These are phyloP conservation scores for Listronotus oregonensis DNA, from an alignment of 1,140 invertebrate genomes.

Conservation along the genomic window DNA sequence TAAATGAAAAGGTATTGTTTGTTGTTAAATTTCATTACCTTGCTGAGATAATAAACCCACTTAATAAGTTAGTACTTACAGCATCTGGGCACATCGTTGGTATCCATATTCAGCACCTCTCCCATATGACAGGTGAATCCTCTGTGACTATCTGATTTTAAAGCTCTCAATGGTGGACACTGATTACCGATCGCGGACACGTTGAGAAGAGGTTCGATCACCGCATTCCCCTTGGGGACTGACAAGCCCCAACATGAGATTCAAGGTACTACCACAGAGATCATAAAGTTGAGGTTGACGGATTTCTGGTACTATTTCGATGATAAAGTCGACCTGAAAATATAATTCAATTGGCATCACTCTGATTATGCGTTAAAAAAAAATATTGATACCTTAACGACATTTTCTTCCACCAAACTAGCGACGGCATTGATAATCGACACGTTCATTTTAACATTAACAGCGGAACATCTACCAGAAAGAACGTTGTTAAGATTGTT, in stretches of 20 bases:
- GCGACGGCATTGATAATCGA: slow-evolving; percentile 83
- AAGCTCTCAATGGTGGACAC: slow-evolving; percentile 86
- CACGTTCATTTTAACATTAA: slow-evolving; percentile 94
- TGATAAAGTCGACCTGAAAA: slow-evolving; percentile 69
- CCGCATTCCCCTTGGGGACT: slow-evolving; percentile 87
- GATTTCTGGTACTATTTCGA: slow-evolving; percentile 86
- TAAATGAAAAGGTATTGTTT: too few relatives aligned
- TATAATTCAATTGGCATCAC: not conserved
- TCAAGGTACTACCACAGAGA: slow-evolving; percentile 90
- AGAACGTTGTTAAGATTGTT: slow-evolving; percentile 78
- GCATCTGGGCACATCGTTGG: slow-evolving; percentile 89
- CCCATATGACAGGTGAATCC: slow-evolving; percentile 93
- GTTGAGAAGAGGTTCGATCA: slow-evolving; percentile 88
- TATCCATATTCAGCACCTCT: slow-evolving; percentile 91
- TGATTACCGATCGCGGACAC: slow-evolving; percentile 87
- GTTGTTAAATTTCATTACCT: too few relatives aligned
- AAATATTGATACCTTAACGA: slow-evolving; percentile 71
- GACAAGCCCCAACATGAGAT: slow-evolving; percentile 92
- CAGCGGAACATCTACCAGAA: slow-evolving; percentile 89
- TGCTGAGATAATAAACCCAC: too few relatives aligned
- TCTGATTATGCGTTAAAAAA: not conserved
- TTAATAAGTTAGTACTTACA: slow-evolving; percentile 62
- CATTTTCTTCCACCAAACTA: slow-evolving; percentile 79
- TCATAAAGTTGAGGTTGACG: slow-evolving; percentile 90
- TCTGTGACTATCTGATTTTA: slow-evolving; percentile 80